Percentiles rank a stretch among this genome's conserved stretches.
These are phyloP conservation scores for Lycodopsis pacificus DNA, from an alignment of 2,797 vertebrate genomes.

Conservation along the genomic window DNA sequence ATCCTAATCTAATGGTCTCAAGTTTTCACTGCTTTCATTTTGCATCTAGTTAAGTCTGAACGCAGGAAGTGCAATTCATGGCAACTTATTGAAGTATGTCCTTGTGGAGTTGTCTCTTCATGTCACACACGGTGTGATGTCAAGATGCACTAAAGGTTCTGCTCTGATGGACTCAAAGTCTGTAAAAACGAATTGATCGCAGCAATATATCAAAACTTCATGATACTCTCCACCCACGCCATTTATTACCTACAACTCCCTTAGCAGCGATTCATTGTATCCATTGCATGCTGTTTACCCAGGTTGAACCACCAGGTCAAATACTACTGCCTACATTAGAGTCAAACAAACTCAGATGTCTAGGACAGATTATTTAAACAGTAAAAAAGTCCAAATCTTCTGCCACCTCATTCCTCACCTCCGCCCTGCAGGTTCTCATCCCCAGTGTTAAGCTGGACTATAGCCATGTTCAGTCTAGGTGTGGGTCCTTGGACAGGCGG, in stretches of 20 bases:
- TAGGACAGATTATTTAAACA: neutral
- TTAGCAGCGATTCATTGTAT: neutral
- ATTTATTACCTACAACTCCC: neutral
- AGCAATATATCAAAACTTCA: neutral
- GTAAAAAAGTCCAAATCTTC: slow-evolving; percentile 47
- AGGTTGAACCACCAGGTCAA: slow-evolving; percentile 13
- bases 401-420: slow-evolving; percentile 74
- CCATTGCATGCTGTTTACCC: slow-evolving; percentile 12
- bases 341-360: slow-evolving; percentile 7
- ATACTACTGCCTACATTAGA: neutral
- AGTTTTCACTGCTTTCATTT: slow-evolving; percentile 23
- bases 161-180: neutral
- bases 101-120: slow-evolving; percentile 10
- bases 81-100: neutral
- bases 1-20: slow-evolving; percentile 20
- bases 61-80: neutral
- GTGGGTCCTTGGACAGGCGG: slow-evolving; percentile 85
- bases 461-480: slow-evolving; percentile 86
- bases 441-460: slow-evolving; percentile 84
- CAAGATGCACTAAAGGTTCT: neutral
- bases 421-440: slow-evolving; percentile 81
- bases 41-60: slow-evolving; percentile 17
- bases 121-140: slow-evolving; percentile 2
- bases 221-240: neutral
- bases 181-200: neutral